Conservation (phyloP, 2,888 invertebrate species). For the Coleophora flavipennella region DNA sequence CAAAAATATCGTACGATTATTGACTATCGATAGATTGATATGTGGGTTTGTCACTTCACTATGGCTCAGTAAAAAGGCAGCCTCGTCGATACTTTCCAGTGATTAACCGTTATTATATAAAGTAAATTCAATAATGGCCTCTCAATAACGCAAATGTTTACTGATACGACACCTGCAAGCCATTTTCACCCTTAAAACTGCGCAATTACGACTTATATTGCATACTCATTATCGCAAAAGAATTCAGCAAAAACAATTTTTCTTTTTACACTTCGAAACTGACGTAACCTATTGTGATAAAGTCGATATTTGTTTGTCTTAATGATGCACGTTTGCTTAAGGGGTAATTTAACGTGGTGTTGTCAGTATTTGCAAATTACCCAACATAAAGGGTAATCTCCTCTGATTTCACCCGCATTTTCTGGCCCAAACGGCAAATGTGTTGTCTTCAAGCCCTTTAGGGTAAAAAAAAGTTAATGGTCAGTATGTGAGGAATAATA, state of each 20-base stretch:
- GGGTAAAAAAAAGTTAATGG: slow-evolving; percentile 28
- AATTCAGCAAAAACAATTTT: slow-evolving; percentile 17
- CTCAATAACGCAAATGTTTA: slow-evolving; percentile 60
- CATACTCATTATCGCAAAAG: too few relatives aligned
- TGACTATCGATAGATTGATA: slow-evolving; percentile 12
- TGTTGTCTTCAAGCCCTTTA: slow-evolving; percentile 7
- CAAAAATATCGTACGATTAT: neutral
- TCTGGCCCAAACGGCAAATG: slow-evolving; percentile 6
- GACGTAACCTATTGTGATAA: neutral
- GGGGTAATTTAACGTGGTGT: slow-evolving; percentile 47
- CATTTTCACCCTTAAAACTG: slow-evolving; percentile 23
- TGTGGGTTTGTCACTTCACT: slow-evolving; percentile 25
- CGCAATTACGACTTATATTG: too few relatives aligned
- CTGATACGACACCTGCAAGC: slow-evolving; percentile 33
- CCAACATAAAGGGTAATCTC: slow-evolving; percentile 56
- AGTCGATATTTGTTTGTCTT: slow-evolving; percentile 3
- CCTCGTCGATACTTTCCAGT: slow-evolving; percentile 63
- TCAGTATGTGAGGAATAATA: slow-evolving; percentile 43
- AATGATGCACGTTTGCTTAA: slow-evolving; percentile 18
- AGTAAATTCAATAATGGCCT: slow-evolving; percentile 71
- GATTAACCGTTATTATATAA: slow-evolving; percentile 72
- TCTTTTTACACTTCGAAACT: neutral
- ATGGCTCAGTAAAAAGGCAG: slow-evolving; percentile 57
- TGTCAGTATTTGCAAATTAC: slow-evolving; percentile 61
- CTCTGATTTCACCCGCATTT: slow-evolving; percentile 42